Base-by-base conservation (phyloP, 2,113 vertebrate species). In the Sorex fumeus region DNA sequence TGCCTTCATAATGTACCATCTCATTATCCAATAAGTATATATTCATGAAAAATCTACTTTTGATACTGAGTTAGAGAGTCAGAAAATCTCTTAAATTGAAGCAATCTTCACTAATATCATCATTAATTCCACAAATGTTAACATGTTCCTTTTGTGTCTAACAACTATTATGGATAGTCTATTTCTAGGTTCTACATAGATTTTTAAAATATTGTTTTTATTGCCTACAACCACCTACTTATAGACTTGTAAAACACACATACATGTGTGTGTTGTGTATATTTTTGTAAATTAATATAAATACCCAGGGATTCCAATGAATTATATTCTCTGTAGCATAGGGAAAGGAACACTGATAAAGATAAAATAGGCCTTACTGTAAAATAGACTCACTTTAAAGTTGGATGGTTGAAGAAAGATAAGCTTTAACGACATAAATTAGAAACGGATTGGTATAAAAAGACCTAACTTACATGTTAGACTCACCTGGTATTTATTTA, bases 11-110 rank as follows among this genome's bases (percentile, higher is more conserved):
- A n/a, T 23, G 57, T 11, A 53, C 50, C 40, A 40, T 40, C 32
- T 57, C 78, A 2, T 82, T 34, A 81, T 34, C 83, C 32, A 84
- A 19, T 76, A 30, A 53, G 45, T 32, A 92, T 85, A 50, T 40
- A 36, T 91, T 86, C 85, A 45, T 40, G n/a, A 25, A 8, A 10
- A 36, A 72, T 62, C 8, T 89, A n/a, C 84, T 85, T 92, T 88
- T 23, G 91, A 16, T 32, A 19, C 34, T 94, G 62, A 94, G 32
- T 32, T 72, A 30, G 19, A 5, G 5, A 88, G 21, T 72, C 25
- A 6, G 66, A 71, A 1, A 78, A 6, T 40, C 60, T 0, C 3
- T 78, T 80, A 12, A 69, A 28, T 28, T 91, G 9, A 88, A 91
- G 67, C 30, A 3, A 23, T 34, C 28, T 25, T 64, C 5, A 11